These are phyloP conservation scores for Pampus argenteus DNA, from an alignment of 2,797 vertebrate genomes.

Conservation along the genomic window DNA sequence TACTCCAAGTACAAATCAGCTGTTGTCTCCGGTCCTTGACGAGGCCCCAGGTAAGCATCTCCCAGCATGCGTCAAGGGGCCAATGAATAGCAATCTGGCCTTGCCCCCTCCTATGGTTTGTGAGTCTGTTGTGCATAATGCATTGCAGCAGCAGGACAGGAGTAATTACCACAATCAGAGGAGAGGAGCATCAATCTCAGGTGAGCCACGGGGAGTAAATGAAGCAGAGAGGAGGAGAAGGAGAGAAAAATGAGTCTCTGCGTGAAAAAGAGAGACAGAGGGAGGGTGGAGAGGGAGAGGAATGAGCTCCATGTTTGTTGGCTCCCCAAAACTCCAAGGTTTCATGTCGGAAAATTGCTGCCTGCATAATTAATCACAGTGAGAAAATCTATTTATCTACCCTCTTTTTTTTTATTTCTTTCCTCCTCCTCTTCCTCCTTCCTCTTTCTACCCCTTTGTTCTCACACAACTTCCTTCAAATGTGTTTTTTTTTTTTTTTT, in stretches of 20 bases:
- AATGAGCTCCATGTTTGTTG: constrained; percentile 60
- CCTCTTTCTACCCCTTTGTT: constrained; percentile 5
- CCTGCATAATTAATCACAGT: constrained; percentile 71
- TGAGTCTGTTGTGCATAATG: constrained; percentile 84
- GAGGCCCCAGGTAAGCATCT: constrained; percentile 30
- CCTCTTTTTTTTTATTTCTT: constrained; percentile 31
- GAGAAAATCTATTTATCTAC: constrained; percentile 70
- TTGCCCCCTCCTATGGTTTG: constrained; percentile 63
- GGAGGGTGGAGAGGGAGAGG: constrained; percentile 5
- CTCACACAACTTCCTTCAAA: constrained; percentile 3
- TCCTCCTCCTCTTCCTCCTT: neutral
- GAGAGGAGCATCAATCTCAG: constrained; percentile 87
- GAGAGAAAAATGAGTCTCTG: constrained; percentile 41
- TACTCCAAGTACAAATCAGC: constrained; percentile 17
- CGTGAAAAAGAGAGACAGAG: constrained; percentile 16
- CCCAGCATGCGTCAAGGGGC: constrained; percentile 61
- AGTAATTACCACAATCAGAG: constrained; percentile 89
- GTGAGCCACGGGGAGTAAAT: constrained; percentile 88
- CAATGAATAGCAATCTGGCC: constrained; percentile 71
- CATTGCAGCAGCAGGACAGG: constrained; percentile 82
- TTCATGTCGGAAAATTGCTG: constrained; percentile 64
- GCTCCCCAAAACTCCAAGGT: constrained; percentile 58
- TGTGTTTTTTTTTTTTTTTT: constrained; percentile 10
- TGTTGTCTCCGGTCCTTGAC: constrained; percentile 40
- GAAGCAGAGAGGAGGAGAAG: constrained; percentile 81